phyloP scores from a whole-genome alignment of 35 echinoderm and acorn worm species.

The Amphiura filiformis region DNA sequence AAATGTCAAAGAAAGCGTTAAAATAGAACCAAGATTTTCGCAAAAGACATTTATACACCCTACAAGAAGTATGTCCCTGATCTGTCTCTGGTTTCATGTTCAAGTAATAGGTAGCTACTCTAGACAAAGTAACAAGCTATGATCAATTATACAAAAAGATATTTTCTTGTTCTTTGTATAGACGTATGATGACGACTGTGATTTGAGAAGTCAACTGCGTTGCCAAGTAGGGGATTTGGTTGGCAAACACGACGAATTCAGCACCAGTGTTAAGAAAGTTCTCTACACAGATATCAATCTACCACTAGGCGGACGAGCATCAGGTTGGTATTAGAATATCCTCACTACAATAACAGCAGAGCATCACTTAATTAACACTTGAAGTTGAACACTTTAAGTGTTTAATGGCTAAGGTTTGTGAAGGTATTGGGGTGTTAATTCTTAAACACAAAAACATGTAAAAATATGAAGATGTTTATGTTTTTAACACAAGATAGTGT shows the following conservation, averaged over 20 bases:
- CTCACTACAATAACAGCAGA: background rate
- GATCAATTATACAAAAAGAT: too few species aligned
- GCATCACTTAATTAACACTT: background rate
- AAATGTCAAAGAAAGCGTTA: too few species aligned
- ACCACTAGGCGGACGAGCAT: constrained; percentile 30
- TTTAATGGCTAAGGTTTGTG: background rate
- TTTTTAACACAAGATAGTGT: too few species aligned
- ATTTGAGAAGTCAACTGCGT: constrained; percentile 33
- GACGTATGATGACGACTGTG: constrained; percentile 46
- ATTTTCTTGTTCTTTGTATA: background rate
- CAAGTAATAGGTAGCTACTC: too few species aligned
- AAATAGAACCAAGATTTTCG: too few species aligned
- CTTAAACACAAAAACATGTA: too few species aligned
- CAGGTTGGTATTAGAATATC: constrained; percentile 21
- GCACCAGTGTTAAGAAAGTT: constrained; percentile 11
- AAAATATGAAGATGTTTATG: too few species aligned
- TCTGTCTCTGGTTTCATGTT: too few species aligned
- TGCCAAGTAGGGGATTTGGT: constrained; percentile 61
- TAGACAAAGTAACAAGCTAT: too few species aligned
- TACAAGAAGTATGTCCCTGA: too few species aligned
- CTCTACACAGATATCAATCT: constrained; percentile 56
- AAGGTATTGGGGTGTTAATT: background rate
- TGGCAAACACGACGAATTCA: constrained; percentile 51
- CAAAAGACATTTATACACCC: too few species aligned
- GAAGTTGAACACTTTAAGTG: background rate